Conservation (phyloP, 2,888 invertebrate genomes). For the Helobdella robusta region DNA sequence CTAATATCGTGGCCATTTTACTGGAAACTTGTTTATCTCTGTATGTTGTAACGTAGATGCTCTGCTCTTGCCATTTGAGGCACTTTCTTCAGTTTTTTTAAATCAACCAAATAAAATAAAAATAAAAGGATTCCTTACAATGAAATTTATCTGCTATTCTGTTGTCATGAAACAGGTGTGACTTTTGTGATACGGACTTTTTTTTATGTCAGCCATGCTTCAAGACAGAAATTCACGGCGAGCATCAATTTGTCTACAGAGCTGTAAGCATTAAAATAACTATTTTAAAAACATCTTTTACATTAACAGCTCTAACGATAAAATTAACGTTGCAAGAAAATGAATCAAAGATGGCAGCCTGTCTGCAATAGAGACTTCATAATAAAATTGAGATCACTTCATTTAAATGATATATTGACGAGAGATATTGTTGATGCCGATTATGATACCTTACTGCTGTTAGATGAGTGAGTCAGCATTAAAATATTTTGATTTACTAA, state of each 20-base stretch:
- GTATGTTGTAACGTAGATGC: too few relatives aligned
- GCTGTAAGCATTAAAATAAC: conserved; percentile 43
- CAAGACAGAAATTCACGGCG: conserved; percentile 44
- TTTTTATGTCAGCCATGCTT: conserved; percentile 48
- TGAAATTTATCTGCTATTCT: too few relatives aligned
- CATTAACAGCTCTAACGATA: background rate
- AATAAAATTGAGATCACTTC: background rate
- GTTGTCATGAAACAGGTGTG: conserved; percentile 43
- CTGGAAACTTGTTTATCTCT: too few relatives aligned
- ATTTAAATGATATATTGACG: conserved; percentile 36
- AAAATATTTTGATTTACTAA: too few relatives aligned
- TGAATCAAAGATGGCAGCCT: conserved; percentile 45
- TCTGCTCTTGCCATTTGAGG: too few relatives aligned
- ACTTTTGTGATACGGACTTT: conserved; percentile 40
- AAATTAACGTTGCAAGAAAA: conserved; percentile 39
- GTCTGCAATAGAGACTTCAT: conserved; percentile 38
- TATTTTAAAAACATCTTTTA: background rate
- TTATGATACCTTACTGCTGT: conserved; percentile 47
- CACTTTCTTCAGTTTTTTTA: too few relatives aligned
- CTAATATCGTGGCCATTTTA: too few relatives aligned
- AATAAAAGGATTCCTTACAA: too few relatives aligned
- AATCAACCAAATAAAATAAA: too few relatives aligned
- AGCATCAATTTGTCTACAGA: conserved; percentile 46
- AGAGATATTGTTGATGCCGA: conserved; percentile 47
- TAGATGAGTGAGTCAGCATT: conserved; percentile 44